phyloP scores from a whole-genome alignment of 2,888 invertebrate genomes.

The Agonopterix heracliana region DNA sequence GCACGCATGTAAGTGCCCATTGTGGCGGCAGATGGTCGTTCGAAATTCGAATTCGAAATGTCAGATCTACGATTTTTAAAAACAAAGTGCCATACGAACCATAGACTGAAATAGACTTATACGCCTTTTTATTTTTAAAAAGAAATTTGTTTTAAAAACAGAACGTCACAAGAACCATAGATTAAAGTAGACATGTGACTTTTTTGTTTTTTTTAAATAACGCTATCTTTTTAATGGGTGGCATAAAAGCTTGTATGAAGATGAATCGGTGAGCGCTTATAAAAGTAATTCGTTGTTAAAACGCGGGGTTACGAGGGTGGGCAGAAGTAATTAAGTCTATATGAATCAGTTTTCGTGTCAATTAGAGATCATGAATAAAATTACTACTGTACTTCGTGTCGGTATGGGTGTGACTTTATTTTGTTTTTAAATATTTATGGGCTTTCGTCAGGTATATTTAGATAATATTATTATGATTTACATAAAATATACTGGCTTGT shows the following conservation, averaged over 20 bases:
- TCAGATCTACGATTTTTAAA: slow-evolving; percentile 24
- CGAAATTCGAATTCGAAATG: slow-evolving; percentile 41
- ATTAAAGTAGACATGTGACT: no score
- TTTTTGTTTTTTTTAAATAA: neutral
- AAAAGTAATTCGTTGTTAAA: slow-evolving; percentile 33
- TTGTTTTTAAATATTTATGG: slow-evolving; percentile 19
- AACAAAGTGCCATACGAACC: slow-evolving; percentile 9
- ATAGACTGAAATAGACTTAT: neutral
- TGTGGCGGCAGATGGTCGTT: slow-evolving; percentile 70
- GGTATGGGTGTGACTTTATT: slow-evolving; percentile 24
- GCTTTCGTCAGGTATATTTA: slow-evolving; percentile 6
- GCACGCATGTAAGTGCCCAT: slow-evolving; percentile 67
- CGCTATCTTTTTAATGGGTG: slow-evolving; percentile 21
- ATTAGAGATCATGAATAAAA: slow-evolving; percentile 38
- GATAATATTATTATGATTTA: no score
- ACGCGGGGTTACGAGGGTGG: slow-evolving; percentile 24
- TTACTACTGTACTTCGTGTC: slow-evolving; percentile 24
- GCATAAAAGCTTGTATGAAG: slow-evolving; percentile 29
- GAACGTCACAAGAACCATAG: no score
- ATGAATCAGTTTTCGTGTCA: slow-evolving; percentile 41
- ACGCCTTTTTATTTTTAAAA: slow-evolving; percentile 6
- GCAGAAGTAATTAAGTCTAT: slow-evolving; percentile 35
- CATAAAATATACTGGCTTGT: no score
- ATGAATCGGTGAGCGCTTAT: slow-evolving; percentile 30
- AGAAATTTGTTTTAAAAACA: no score